A percentile compares a stretch with the other conserved stretches of the same genome.
phyloP scores from a whole-genome alignment of 2,888 invertebrate genomes.

The Meandrusa payeni region DNA sequence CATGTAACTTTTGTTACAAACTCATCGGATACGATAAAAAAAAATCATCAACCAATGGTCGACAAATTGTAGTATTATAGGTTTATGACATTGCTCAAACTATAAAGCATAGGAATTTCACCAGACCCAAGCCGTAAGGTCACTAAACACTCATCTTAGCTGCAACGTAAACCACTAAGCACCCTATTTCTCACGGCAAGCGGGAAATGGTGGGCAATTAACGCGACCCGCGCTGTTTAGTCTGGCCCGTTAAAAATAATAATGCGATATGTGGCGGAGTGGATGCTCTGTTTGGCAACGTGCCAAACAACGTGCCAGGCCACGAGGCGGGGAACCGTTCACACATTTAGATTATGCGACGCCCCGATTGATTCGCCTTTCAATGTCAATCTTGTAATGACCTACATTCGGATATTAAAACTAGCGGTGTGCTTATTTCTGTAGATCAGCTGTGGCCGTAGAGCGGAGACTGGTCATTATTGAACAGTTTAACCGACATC shows the following conservation, averaged over 20 bases:
- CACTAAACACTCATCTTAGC: no score
- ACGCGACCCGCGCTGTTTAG: constrained; percentile 33
- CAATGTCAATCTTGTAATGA: constrained; percentile 64
- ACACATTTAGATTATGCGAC: constrained; percentile 29
- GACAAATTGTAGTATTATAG: no score
- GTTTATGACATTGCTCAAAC: no score
- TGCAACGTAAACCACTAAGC: constrained; percentile 4
- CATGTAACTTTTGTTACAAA: no score
- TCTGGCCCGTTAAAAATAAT: constrained; percentile 39
- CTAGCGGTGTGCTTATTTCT: neutral
- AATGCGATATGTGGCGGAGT: constrained; percentile 30
- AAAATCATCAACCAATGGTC: no score
- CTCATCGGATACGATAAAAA: no score
- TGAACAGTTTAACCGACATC: no score
- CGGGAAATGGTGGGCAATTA: constrained; percentile 12
- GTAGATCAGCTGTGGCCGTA: constrained; percentile 2
- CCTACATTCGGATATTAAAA: constrained; percentile 37
- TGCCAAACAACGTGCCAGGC: no score
- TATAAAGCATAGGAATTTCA: no score
- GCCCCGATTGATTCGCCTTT: constrained; percentile 44
- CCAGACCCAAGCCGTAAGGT: no score
- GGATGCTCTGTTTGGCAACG: constrained; percentile 49
- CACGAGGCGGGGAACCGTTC: constrained; percentile 33
- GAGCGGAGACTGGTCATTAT: no score
- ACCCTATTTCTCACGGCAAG: constrained; percentile 9